A percentile compares a stretch with the other conserved stretches of the same genome.
phyloP scores from a whole-genome alignment of 2,888 invertebrate genomes.

The Nomada ruficornis region DNA sequence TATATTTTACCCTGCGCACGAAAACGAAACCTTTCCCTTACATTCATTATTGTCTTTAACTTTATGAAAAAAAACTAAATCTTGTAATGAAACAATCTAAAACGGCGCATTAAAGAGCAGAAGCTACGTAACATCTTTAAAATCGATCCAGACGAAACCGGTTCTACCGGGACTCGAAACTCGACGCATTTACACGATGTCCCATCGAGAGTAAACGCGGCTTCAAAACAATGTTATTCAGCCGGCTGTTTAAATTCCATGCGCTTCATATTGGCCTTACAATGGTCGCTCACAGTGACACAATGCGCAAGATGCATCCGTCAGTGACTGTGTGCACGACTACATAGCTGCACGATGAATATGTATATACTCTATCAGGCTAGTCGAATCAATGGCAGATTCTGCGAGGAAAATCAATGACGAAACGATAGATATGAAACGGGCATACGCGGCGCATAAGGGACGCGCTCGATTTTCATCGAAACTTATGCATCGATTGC shows the following conservation, averaged over 20 bases:
- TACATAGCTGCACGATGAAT: background rate
- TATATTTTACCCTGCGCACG: no score
- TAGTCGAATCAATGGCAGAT: slow-evolving; percentile 34
- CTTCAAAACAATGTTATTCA: slow-evolving; percentile 59
- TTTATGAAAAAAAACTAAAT: no score
- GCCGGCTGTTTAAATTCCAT: slow-evolving; percentile 59
- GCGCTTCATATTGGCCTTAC: slow-evolving; percentile 52
- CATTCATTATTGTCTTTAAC: no score
- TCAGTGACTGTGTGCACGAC: slow-evolving; percentile 24
- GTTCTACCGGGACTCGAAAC: background rate
- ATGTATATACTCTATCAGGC: slow-evolving; percentile 4
- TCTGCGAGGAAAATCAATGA: slow-evolving; percentile 44
- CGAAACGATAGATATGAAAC: background rate
- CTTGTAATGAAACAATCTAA: no score
- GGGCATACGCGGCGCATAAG: no score
- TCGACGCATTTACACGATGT: slow-evolving; percentile 13
- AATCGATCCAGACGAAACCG: background rate
- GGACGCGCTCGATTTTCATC: background rate
- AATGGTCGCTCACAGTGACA: slow-evolving; percentile 47
- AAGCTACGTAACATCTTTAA: background rate
- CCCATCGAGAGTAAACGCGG: slow-evolving; percentile 17
- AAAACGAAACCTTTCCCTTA: no score
- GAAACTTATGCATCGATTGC: background rate
- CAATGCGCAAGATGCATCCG: slow-evolving; percentile 47
- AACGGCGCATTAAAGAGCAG: background rate